Evolutionary conservation across 1,140 invertebrate species (phyloP), one percentile per base, ranked within the genome.

Genomic region (Penaeus japonicus): DNA sequence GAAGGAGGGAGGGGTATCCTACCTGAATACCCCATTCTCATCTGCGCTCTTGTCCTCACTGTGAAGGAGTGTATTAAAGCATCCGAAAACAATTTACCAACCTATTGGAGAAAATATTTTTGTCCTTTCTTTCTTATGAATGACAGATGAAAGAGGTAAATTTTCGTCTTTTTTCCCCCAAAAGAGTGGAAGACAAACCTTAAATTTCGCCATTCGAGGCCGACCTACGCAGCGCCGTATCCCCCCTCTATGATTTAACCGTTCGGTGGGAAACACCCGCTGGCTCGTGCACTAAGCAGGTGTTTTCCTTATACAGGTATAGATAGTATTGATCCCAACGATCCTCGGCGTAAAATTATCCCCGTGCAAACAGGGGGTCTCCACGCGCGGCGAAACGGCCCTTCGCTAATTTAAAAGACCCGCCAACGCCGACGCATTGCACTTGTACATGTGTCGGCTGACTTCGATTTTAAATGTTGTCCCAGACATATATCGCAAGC

Each of bases 241-340:
- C 53, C 10, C 57, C 81, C 81, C 81, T 62, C 32, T 62, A 83
- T 65, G 81, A 83, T 83, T 83, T 62, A 83, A 83, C 81, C 81
- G 81, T 83, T 65, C 35, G 65, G 30, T 83, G 81, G 32, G 57
- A 83, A 83, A 83, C 57, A 65, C 55, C 57, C 81, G 57, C 24
- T 39, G 35, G 59, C 81, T 39, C 81, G 81, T 65, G 55, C n/a
- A 12, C 57, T 83, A 59, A 35, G 59, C 81, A 83, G 81, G 81
- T 83, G 81, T 83, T 83, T 83, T 17, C 81, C 59, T 83, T 83
- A 12, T 62, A 39, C 81, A 83, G 81, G 32, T 65, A 62, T 30
- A 47, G 27, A 39, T 35, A 62, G 39, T 83, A 83, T 83, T 83
- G 57, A 83, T 83, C 81, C 18, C n/a, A 18, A 12, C 32, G 55